Conservation (phyloP, 2,888 invertebrate genomes). For the Mystacides longicornis region DNA sequence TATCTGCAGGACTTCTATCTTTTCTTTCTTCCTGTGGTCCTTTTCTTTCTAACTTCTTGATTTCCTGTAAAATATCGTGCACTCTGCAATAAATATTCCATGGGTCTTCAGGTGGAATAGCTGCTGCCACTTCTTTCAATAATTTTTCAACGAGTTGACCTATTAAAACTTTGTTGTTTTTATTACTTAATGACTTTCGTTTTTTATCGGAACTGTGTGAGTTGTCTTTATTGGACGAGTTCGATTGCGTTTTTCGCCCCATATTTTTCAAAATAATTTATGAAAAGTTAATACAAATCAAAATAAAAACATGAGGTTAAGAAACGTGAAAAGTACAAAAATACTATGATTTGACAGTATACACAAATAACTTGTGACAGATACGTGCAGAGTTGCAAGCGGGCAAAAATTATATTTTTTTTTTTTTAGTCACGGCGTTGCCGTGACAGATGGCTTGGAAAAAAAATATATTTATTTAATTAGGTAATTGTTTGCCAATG, state of each 20-base stretch:
- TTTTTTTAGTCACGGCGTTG: neutral
- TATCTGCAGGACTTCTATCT: neutral
- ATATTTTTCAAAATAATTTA: neutral
- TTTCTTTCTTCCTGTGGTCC: constrained; percentile 37
- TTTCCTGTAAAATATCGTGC: constrained; percentile 55
- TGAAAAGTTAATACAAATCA: neutral
- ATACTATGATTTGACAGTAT: constrained; percentile 5
- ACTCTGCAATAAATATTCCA: constrained; percentile 69
- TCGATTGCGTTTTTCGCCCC: neutral
- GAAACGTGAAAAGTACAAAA: neutral
- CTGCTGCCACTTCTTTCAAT: constrained; percentile 48
- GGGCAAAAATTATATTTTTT: no score
- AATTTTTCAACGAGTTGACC: constrained; percentile 52
- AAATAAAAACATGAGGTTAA: neutral
- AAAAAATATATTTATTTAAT: no score
- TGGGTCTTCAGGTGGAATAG: constrained; percentile 48
- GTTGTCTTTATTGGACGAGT: neutral
- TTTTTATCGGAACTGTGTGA: neutral
- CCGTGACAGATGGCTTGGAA: neutral
- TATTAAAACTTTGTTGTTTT: constrained; percentile 47
- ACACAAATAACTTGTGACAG: neutral
- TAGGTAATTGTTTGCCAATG: no score
- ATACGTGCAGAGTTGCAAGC: no score
- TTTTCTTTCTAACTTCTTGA: constrained; percentile 56
- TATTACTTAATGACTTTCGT: neutral